phyloP scores from a whole-genome alignment of 2,113 vertebrate genomes.

The Sinocyclocheilus grahami region DNA sequence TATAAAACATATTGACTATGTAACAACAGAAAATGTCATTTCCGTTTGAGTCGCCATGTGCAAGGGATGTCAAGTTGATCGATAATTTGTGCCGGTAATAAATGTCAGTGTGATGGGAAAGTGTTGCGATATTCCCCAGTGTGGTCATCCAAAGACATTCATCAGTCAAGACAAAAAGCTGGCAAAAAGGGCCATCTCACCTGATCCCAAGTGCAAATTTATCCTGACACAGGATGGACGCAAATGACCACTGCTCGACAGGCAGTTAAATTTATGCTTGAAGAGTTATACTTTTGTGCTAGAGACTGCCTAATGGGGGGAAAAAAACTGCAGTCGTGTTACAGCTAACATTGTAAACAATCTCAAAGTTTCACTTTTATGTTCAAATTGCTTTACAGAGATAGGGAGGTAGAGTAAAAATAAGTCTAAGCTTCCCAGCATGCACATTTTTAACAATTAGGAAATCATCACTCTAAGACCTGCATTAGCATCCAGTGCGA shows the following conservation, averaged over 20 bases:
- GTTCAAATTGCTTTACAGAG: conserved; percentile 19
- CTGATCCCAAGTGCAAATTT: conserved; percentile 15
- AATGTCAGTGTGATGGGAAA: conserved; percentile 43
- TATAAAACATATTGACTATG: conserved; percentile 55
- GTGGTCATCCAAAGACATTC: conserved; percentile 13
- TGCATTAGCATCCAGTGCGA: conserved; percentile 25
- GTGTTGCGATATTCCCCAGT: conserved; percentile 1
- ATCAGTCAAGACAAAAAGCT: conserved; percentile 36
- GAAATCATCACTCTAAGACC: conserved; percentile 24
- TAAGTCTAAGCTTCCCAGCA: conserved; percentile 14
- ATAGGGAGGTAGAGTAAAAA: background rate
- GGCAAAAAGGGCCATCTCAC: background rate
- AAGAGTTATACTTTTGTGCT: background rate
- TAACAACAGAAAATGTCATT: conserved; percentile 16
- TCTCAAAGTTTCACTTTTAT: conserved; percentile 7
- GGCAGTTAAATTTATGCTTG: background rate
- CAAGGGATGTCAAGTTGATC: conserved; percentile 38
- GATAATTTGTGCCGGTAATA: conserved; percentile 34
- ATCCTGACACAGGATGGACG: background rate
- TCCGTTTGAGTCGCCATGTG: background rate
- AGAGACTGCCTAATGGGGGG: background rate
- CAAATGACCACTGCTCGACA: background rate
- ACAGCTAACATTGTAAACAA: background rate
- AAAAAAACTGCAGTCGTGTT: background rate
- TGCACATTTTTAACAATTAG: conserved; percentile 26